Conservation (phyloP, 2,113 vertebrate genomes). For the Steatornis caripensis region DNA sequence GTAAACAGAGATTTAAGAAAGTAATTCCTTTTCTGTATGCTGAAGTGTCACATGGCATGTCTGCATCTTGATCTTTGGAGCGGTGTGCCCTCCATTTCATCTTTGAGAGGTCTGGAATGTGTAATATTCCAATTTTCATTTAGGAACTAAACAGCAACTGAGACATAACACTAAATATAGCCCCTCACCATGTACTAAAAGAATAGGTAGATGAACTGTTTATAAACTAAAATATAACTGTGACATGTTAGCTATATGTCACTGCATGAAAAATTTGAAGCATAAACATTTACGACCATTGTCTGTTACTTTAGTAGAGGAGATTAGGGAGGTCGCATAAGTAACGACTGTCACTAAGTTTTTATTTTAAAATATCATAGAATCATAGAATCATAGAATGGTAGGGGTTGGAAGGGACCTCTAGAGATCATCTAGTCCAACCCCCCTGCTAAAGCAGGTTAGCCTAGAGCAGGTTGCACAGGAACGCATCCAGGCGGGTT, state of each 20-base stretch:
- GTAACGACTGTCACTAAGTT: not conserved
- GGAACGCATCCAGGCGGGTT: too few species aligned
- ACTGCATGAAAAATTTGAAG: not conserved
- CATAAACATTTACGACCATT: not conserved
- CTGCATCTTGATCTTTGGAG: not conserved
- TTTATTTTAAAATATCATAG: not conserved
- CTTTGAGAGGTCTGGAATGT: not conserved
- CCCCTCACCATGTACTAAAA: not conserved
- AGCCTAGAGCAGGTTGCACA: too few species aligned
- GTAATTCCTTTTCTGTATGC: not conserved
- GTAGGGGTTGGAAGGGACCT: too few species aligned
- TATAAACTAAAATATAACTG: not conserved
- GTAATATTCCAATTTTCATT: not conserved
- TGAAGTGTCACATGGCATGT: rapidly evolving
- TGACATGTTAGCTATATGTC: not conserved
- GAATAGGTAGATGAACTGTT: not conserved
- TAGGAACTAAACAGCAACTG: not conserved
- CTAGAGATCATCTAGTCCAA: too few species aligned
- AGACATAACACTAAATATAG: not conserved
- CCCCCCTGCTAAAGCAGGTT: too few species aligned
- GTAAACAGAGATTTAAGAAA: not conserved
- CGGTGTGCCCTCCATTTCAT: not conserved
- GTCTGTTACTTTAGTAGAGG: not conserved
- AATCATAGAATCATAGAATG: too few species aligned
- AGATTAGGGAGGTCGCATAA: not conserved